phyloP scores from a whole-genome alignment of 2,113 vertebrate species.

The Struthidea cinerea region DNA sequence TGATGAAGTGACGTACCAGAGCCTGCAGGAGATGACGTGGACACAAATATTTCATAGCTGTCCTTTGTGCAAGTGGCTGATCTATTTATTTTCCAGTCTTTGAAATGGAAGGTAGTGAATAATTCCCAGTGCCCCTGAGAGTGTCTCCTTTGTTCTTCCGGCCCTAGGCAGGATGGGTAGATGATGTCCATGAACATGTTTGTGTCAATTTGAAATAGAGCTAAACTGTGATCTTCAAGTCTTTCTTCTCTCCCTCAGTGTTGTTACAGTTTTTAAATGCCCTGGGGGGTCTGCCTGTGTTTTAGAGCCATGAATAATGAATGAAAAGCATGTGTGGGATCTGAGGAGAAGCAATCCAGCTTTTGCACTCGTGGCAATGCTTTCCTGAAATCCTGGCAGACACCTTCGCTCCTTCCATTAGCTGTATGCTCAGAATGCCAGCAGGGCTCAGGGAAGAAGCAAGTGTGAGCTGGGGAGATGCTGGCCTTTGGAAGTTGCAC shows the following conservation, averaged over 20 bases:
- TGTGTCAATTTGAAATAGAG: background rate
- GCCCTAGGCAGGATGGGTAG: background rate
- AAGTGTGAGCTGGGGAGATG: background rate
- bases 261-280: background rate
- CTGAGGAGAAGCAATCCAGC: background rate
- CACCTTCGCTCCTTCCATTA: background rate
- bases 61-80: background rate
- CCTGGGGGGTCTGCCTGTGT: background rate
- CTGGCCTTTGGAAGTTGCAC: background rate
- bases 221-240: background rate
- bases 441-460: background rate
- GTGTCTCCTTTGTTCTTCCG: background rate
- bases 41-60: constrained; percentile 1
- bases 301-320: background rate
- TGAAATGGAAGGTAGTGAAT: background rate
- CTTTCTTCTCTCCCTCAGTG: background rate
- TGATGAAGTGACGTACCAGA: background rate
- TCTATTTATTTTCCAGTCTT: background rate
- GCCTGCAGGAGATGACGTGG: background rate
- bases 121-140: background rate
- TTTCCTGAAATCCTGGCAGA: background rate
- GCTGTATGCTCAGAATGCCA: background rate
- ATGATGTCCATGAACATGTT: background rate
- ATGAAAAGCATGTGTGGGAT: constrained; percentile 7
- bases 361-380: background rate